Conservation (phyloP, 2,113 vertebrate species). For the Tetrax tetrax region DNA sequence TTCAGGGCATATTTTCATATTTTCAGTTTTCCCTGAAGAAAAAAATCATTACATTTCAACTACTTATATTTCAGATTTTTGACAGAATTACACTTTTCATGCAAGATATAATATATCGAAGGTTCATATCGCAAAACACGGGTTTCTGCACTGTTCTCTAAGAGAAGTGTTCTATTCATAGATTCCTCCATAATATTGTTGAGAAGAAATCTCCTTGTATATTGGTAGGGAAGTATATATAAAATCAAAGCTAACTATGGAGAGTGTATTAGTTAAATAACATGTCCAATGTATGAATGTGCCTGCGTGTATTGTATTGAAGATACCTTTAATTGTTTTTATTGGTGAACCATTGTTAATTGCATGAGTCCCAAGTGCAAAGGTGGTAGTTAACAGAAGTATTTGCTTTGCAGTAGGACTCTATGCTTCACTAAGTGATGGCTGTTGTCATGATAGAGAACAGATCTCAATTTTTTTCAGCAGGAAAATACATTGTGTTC, state of each 20-base stretch:
- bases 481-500: not conserved
- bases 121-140: not conserved
- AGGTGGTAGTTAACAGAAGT: not conserved
- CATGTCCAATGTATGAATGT: not conserved
- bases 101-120: not conserved
- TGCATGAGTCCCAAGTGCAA: not conserved
- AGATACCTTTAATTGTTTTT: not conserved
- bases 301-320: not conserved
- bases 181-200: not conserved
- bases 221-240: not conserved
- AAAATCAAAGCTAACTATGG: not conserved
- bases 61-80: not conserved
- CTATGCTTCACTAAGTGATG: not conserved
- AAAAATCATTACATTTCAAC: not conserved
- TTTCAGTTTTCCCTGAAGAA: not conserved
- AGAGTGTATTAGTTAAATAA: not conserved
- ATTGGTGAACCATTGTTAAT: not conserved
- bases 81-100: not conserved
- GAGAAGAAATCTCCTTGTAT: not conserved
- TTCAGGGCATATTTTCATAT: not conserved
- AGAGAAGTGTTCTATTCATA: not conserved
- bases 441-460: not conserved
- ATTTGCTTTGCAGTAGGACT: not conserved
- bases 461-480: not conserved
- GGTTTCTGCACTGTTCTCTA: not conserved